Evolutionary conservation across 2,888 invertebrate species (phyloP).

Genomic region (Tetropium fuscum): DNA sequence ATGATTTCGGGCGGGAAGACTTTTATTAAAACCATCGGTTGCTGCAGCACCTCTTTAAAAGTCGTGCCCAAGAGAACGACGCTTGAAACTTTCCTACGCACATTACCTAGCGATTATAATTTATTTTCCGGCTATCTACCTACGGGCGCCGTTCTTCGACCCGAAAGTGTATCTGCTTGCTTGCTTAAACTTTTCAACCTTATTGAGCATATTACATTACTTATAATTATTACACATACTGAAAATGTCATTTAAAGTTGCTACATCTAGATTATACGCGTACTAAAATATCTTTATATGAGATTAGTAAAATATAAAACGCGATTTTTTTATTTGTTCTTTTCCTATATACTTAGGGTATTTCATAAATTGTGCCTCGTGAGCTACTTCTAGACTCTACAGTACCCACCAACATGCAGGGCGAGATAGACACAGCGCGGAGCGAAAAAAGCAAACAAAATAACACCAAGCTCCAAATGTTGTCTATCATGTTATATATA

Average conservation of each 20-base stretch:
- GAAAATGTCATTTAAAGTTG: constrained; percentile 57
- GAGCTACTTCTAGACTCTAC: constrained; percentile 61
- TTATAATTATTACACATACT: constrained; percentile 47
- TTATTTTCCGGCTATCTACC: too few species aligned
- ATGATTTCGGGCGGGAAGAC: constrained; percentile 67
- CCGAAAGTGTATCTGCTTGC: constrained; percentile 53
- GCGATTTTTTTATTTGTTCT: constrained; percentile 58
- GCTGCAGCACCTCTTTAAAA: constrained; percentile 62
- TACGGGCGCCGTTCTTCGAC: constrained; percentile 54
- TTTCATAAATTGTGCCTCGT: constrained; percentile 61
- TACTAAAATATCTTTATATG: constrained; percentile 64
- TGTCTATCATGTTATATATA: too few species aligned
- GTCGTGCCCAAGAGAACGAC: constrained; percentile 62
- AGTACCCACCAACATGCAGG: constrained; percentile 63
- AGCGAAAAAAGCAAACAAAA: too few species aligned
- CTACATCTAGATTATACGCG: constrained; percentile 61
- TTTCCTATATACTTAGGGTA: constrained; percentile 50
- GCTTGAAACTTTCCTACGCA: constrained; percentile 47
- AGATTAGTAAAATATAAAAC: constrained; percentile 64
- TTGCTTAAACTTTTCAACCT: constrained; percentile 50
- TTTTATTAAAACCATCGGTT: constrained; percentile 61
- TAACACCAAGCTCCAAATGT: too few species aligned
- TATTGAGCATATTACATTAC: constrained; percentile 54
- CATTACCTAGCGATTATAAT: constrained; percentile 51
- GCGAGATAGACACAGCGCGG: constrained; percentile 45